phyloP scores from a whole-genome alignment of 2,888 invertebrate species.

The Acleris laterana region DNA sequence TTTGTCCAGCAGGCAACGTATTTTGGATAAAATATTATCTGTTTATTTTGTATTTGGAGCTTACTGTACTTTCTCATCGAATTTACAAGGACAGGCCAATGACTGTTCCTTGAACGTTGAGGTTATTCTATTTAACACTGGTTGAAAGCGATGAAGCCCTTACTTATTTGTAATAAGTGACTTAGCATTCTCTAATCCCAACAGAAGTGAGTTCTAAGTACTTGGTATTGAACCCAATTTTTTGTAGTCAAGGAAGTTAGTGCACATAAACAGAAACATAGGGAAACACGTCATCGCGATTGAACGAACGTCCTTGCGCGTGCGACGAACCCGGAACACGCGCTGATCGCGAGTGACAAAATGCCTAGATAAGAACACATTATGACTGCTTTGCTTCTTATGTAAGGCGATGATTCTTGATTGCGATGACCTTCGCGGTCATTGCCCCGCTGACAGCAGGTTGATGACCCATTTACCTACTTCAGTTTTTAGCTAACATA shows the following conservation, averaged over 20 bases:
- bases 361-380: conserved; percentile 60
- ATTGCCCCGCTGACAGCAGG: conserved; percentile 49
- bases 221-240: conserved; percentile 8
- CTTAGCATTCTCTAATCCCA: too few species aligned
- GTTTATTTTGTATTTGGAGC: too few species aligned
- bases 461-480: too few species aligned
- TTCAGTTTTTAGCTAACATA: too few species aligned
- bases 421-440: conserved; percentile 71
- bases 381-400: conserved; percentile 65
- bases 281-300: conserved; percentile 44
- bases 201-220: conserved; percentile 19
- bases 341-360: conserved; percentile 41
- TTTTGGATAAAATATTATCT: too few species aligned
- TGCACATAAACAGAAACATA: conserved; percentile 17
- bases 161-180: too few species aligned
- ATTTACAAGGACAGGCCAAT: too few species aligned
- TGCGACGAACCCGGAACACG: conserved; percentile 75
- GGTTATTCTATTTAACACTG: too few species aligned
- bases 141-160: too few species aligned
- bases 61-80: too few species aligned
- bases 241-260: neutral
- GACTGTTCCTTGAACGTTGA: too few species aligned
- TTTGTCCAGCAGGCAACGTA: too few species aligned
- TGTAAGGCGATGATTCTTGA: conserved; percentile 64
- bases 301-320: conserved; percentile 73